Percentiles rank a stretch among this genome's conserved stretches.
Conservation (phyloP, 35 echinoderm and acorn worm species). For the Acanthaster planci region DNA sequence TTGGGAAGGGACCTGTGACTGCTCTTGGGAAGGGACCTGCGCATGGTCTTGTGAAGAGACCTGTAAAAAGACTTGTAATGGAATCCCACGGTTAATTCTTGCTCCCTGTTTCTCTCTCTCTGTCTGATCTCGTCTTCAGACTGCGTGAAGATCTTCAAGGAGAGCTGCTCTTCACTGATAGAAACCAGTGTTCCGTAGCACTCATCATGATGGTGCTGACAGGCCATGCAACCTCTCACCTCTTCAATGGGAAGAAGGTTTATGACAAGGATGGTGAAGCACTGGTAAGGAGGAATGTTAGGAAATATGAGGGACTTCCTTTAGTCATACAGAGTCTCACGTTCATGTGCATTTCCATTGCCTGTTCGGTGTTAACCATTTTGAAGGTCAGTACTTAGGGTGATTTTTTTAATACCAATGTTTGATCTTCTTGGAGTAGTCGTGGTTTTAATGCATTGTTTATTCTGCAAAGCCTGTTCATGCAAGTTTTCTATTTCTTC, state of each 20-base stretch:
- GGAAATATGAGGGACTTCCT: too few species aligned
- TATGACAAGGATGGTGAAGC: conserved; percentile 52
- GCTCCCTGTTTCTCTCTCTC: too few species aligned
- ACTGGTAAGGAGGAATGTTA: conserved; percentile 34
- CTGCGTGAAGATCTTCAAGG: conserved; percentile 49
- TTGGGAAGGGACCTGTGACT: too few species aligned
- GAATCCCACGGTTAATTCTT: neutral
- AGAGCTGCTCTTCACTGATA: conserved; percentile 25
- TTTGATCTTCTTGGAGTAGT: neutral
- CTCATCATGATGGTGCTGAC: conserved; percentile 51
- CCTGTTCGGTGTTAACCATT: too few species aligned
- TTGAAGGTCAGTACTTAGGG: too few species aligned
- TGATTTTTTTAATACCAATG: too few species aligned
- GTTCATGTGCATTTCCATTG: too few species aligned
- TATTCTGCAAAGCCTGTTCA: neutral
- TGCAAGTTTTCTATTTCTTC: neutral
- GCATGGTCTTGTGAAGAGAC: neutral
- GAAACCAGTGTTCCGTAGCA: conserved; percentile 46
- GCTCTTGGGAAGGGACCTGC: neutral
- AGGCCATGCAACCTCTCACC: conserved; percentile 47
- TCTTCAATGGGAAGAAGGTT: conserved; percentile 64
- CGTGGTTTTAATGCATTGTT: neutral
- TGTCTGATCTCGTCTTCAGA: conserved; percentile 2
- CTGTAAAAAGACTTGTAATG: too few species aligned
- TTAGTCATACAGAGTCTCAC: too few species aligned